Base-by-base conservation (phyloP, 2,888 invertebrate genomes). In the Papilio gigon region DNA sequence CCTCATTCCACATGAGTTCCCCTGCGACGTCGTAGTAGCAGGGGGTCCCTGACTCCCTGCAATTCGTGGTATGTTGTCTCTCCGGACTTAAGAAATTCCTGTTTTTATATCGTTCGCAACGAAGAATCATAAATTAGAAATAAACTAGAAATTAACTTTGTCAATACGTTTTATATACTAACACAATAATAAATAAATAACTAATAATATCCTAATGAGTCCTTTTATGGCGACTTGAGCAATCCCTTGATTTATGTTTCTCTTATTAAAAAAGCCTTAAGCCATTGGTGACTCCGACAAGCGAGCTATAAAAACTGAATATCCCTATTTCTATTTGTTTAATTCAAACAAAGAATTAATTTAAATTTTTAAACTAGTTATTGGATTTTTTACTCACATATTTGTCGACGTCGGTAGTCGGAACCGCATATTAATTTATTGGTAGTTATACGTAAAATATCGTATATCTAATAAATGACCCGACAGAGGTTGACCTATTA, bases 1-100 rank as follows among this genome's bases (percentile, higher is more conserved):
- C 81, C 84, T 72, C 76, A 76, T 66, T 75, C 78, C 79, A 69
- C 65, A 62, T 65, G 44, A 69, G 65, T 50, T 69, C 69, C 66
- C 64, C 58, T 64, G 67, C 65, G 66, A 68, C 47, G 47, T 69
- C 56, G 56, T 58, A 59, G 60, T 71, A 47, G 67, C 65, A 65
- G 42, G 50, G 65, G 69, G 59, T 61, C 69, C 14, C 50, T 65
- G 60, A 53, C 17, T 65, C 44, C 47, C 67, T 59, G 56, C 68
- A 65, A 69, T 42, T 69, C 40, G 42, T 65, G 68, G 60, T 60
- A 60, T 53, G 40, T 60, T 61, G 50, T 64, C 37, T 37, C 25
- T 50, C n/a, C 22, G 50, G n/a, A 22, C 14, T 27, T n/a, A 56
- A 65, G 27, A 56, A 25, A 25, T 40, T 63, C 25, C 37, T 30